Evolutionary conservation across 23 tunicate species (phyloP).

Genomic region (Phallusia fumigata): DNA sequence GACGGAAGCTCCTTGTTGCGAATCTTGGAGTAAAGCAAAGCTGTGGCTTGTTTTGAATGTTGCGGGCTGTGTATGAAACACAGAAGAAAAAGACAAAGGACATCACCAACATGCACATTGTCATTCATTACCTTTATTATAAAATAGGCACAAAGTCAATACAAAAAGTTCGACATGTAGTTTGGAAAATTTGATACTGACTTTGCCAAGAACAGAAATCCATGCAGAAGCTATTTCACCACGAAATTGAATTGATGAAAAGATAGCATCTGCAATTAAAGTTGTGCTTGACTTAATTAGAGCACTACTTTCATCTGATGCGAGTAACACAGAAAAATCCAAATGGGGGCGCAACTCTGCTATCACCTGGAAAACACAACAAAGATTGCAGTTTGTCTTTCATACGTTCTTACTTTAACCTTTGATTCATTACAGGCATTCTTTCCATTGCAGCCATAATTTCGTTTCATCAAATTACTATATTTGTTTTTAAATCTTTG

Average conservation of each 20-base stretch:
- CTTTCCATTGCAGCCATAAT: too few relatives aligned
- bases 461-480: too few relatives aligned
- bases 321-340: conserved; percentile 41
- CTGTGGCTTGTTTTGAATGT: conserved; percentile 27
- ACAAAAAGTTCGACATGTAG: not conserved
- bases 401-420: too few relatives aligned
- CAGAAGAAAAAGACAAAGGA: conserved; percentile 44
- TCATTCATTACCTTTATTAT: not conserved
- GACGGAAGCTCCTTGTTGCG: conserved; percentile 13
- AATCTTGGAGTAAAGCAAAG: conserved; percentile 29
- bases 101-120: conserved; percentile 40
- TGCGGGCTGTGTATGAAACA: conserved; percentile 34
- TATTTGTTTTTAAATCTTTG: too few relatives aligned
- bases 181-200: not conserved
- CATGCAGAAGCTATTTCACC: conserved; percentile 47
- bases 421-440: too few relatives aligned
- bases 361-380: conserved; percentile 30
- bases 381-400: not conserved
- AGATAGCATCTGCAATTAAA: conserved; percentile 66
- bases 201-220: conserved; percentile 64
- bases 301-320: conserved; percentile 22
- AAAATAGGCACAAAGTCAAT: not conserved
- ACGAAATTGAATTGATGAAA: conserved; percentile 52
- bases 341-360: conserved; percentile 38
- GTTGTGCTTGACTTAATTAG: conserved; percentile 19